A percentile compares a stretch with the other conserved stretches of the same genome.
These are phyloP conservation scores for Aphaenogaster floridana DNA, from an alignment of 1,140 invertebrate genomes.

Conservation along the genomic window DNA sequence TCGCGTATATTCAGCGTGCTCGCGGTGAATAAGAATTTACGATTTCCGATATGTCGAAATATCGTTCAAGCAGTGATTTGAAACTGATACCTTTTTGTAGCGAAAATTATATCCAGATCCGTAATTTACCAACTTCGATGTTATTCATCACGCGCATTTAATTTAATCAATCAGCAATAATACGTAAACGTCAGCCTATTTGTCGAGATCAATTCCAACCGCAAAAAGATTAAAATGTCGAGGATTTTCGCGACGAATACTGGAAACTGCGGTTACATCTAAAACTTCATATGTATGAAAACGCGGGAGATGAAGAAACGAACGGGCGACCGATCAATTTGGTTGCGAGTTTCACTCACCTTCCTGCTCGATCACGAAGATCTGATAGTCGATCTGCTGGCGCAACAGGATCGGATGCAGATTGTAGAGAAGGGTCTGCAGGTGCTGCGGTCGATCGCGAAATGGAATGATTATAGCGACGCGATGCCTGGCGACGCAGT, in stretches of 20 bases:
- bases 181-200: not conserved
- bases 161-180: slow-evolving; percentile 5
- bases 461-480: slow-evolving; percentile 97
- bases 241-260: not conserved
- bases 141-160: not conserved
- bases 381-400: slow-evolving; percentile 97
- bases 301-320: not conserved
- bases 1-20: not conserved
- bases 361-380: slow-evolving; percentile 98
- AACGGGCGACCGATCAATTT: not conserved
- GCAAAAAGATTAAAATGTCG: not conserved
- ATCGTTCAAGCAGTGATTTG: not conserved
- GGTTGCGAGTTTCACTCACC: slow-evolving; percentile 82
- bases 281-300: not conserved
- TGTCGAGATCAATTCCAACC: not conserved
- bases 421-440: slow-evolving; percentile 94
- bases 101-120: not conserved
- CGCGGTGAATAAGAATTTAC: slow-evolving; percentile 29
- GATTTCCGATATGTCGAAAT: slow-evolving; percentile 1
- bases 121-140: not conserved
- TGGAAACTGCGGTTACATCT: not conserved
- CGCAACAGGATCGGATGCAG: slow-evolving; percentile 96
- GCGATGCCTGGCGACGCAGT: slow-evolving; percentile 92
- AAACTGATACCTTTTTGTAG: not conserved
- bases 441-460: slow-evolving; percentile 94